Evolutionary conservation across 2,888 invertebrate species (phyloP), one percentile per base, ranked within the genome.

Genomic region (Apotomis capreana): DNA sequence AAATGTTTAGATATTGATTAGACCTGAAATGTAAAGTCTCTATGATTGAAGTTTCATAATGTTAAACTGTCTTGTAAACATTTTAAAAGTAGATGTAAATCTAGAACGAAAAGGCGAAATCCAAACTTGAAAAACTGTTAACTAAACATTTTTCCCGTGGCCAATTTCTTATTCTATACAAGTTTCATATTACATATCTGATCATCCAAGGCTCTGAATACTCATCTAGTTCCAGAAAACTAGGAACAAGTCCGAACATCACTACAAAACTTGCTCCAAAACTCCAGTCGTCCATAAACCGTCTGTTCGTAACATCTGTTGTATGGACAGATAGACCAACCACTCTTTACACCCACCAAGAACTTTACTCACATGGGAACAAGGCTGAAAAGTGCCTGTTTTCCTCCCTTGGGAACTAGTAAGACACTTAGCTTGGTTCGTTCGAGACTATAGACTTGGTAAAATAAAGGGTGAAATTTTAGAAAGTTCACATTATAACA

Each of bases 281-380:
- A 82, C 87, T 83, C 76, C 69, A 75, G 70, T 84, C 87, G 84
- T 80, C 82, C 83, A 83, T 84, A 85, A 87, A 90, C 85, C 85
- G 86, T 81, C 84, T 80, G 89, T 13, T 52, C n/a, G 62, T 82
- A 90, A 90, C 90, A 91, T 89, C 89, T 91, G 90, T 89, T 89
- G 88, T 89, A 87, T 89, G 87, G 84, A 87, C 86, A 86, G 82
- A 78, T 77, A 62, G 73, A 74, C 84, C 79, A 86, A 84, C 77
- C 81, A 82, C 68, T 13, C 70, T 70, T 5, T 74, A 59, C 81
- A 64, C 44, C 52, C 46, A 3, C 8, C 6, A 44, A 6, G 12
- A 57, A 75, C 77, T 74, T 77, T 86, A 81, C 74, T 0, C 0
- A 3, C 26, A 0, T 13, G 8, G 15, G 0, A 0, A 13, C 78